Conservation (phyloP, 2,113 vertebrate species). For the Rhineura floridana region DNA sequence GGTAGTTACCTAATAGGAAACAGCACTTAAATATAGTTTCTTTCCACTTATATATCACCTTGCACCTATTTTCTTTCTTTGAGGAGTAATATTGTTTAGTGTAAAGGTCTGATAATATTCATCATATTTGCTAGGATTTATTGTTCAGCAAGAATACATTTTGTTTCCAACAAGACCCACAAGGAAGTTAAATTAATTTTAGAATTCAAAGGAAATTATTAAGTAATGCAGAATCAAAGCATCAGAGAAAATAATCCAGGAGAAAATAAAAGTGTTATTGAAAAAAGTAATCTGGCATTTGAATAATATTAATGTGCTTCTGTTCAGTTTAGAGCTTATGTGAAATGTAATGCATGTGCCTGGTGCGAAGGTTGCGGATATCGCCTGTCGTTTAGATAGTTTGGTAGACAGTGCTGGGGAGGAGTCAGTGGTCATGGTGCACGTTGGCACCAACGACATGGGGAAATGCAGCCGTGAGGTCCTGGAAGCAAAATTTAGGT, state of each 20-base stretch:
- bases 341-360: neutral
- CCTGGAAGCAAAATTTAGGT: no score
- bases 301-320: conserved; percentile 11
- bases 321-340: neutral
- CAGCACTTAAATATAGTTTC: neutral
- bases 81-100: neutral
- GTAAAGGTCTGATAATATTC: neutral
- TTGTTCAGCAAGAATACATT: neutral
- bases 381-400: no score
- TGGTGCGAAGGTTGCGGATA: no score
- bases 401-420: no score
- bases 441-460: no score
- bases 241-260: neutral
- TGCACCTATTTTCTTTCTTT: neutral
- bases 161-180: neutral
- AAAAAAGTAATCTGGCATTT: neutral
- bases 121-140: neutral
- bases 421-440: no score
- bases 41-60: neutral
- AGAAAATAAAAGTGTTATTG: conserved; percentile 4
- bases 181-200: neutral
- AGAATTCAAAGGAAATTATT: neutral
- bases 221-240: neutral
- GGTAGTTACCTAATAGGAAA: neutral
- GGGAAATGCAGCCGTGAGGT: no score